Evolutionary conservation across 2,888 invertebrate species (phyloP), one percentile per base, ranked within the genome.

Genomic region (Pasiphila rectangulata): DNA sequence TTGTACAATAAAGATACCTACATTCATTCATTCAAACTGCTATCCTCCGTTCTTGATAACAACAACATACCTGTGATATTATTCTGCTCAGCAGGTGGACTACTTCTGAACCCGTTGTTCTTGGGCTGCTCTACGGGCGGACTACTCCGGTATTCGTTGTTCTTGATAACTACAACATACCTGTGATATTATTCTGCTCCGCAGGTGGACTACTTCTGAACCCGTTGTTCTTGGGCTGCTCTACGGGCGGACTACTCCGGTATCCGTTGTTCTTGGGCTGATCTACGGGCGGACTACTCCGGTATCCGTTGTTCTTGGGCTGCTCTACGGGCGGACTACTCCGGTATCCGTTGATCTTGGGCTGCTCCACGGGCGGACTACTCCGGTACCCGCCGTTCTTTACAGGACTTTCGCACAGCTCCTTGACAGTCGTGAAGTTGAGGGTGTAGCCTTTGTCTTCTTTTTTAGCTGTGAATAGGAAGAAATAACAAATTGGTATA

Each of bases 401-500:
- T 44, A 86, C 82, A 73, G 89, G 88, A 81, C 88, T 88, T 61
- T 84, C 79, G 57, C 86, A 83, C 69, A 88, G 68, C 67, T 84
- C 86, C 75, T 89, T 89, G 51, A 85, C 83, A 51, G 87, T 85
- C 51, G 80, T 87, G 66, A 83, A 89, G 67, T 78, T 89, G 59
- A 89, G 82, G 54, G 84, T 86, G 67, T 86, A 89, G 37, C 86
- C 85, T 47, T 89, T 89, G 67, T 89, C 89, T 74, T 88, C 87
- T 79, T 88, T 59, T 56, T 59, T 89, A 53, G 78, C 89, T 89
- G 82, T 23, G 83, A 59, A 2, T 46, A 16, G 46, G 48, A 20
- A 27, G 42, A 41, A 40, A 23, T 7, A 35, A 34, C 24, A 2
- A 5, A 21, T 3, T 6, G 21, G 2, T 21, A 5, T 5, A 21